A percentile compares a stretch with the other conserved stretches of the same genome.
phyloP scores from a whole-genome alignment of 2,888 invertebrate genomes.

The Caenorhabditis angaria region DNA sequence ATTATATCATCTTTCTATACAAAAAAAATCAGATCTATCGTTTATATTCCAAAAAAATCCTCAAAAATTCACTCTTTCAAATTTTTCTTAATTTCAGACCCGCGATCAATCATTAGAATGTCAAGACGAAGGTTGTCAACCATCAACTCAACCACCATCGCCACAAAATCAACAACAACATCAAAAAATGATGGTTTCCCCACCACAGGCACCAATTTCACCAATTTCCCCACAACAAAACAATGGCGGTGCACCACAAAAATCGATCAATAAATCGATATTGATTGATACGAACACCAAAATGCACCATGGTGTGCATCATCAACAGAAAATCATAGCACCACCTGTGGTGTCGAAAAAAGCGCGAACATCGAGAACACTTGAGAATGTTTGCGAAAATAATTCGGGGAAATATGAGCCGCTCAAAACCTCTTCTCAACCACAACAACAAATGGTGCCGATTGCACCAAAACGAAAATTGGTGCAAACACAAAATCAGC shows the following conservation, averaged over 20 bases:
- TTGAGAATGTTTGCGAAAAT: conserved; percentile 32
- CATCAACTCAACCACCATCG: too few species aligned
- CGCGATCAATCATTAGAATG: conserved; percentile 20
- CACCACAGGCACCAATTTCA: background rate
- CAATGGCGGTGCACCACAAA: background rate
- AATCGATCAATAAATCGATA: background rate
- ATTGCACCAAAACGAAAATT: conserved; percentile 26
- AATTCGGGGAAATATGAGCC: conserved; percentile 28
- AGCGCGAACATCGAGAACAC: conserved; percentile 32
- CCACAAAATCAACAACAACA: background rate
- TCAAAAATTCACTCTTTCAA: background rate
- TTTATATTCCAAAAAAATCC: background rate
- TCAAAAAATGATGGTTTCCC: background rate
- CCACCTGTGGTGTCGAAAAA: conserved; percentile 8
- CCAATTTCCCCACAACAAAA: conserved; percentile 9
- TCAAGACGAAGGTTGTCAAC: conserved; percentile 25
- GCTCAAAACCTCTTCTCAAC: conserved; percentile 20
- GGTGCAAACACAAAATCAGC: background rate
- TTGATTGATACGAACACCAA: background rate
- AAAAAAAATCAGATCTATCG: too few species aligned
- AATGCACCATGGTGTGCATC: background rate
- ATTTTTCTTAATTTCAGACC: conserved; percentile 10
- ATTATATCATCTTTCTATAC: too few species aligned
- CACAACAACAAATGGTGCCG: conserved; percentile 6
- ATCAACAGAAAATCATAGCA: background rate